Percentiles rank a stretch among this genome's conserved stretches.
phyloP scores from a whole-genome alignment of 2,113 vertebrate species.

The Okapia johnstoni region DNA sequence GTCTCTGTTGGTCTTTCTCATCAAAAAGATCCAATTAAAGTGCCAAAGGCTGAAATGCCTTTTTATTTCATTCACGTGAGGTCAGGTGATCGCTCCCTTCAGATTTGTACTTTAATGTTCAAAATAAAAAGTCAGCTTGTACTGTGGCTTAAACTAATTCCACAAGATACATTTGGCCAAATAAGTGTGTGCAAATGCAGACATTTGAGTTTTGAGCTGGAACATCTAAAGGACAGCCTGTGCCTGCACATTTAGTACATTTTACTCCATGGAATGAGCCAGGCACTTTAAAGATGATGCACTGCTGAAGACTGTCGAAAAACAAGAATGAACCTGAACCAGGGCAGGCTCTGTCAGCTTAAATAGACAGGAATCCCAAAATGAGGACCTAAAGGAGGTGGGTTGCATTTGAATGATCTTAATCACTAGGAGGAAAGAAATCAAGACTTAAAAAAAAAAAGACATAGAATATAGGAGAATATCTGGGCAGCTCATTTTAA shows the following conservation, averaged over 20 bases:
- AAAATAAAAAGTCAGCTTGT: slow-evolving; percentile 55
- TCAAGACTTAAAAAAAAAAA: background rate
- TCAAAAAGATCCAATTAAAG: slow-evolving; percentile 30
- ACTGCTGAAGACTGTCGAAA: slow-evolving; percentile 56
- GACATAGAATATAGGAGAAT: background rate
- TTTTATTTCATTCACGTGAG: background rate
- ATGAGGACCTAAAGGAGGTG: slow-evolving; percentile 11
- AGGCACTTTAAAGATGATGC: slow-evolving; percentile 63
- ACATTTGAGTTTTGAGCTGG: slow-evolving; percentile 61
- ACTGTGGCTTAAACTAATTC: slow-evolving; percentile 59
- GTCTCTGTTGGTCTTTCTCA: background rate
- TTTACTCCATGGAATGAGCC: slow-evolving; percentile 48
- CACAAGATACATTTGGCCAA: slow-evolving; percentile 46
- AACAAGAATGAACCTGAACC: slow-evolving; percentile 49
- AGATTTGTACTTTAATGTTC: slow-evolving; percentile 32
- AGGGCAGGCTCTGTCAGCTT: background rate
- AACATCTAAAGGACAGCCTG: slow-evolving; percentile 66
- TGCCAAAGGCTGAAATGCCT: background rate
- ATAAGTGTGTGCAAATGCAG: slow-evolving; percentile 63
- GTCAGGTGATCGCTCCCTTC: slow-evolving; percentile 43
- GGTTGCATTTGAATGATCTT: background rate
- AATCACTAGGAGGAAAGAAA: background rate
- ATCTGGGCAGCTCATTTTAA: slow-evolving; percentile 1
- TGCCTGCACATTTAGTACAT: slow-evolving; percentile 66
- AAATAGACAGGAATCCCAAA: background rate